phyloP scores from a whole-genome alignment of 2,888 invertebrate genomes.

The Drosophila recens region DNA sequence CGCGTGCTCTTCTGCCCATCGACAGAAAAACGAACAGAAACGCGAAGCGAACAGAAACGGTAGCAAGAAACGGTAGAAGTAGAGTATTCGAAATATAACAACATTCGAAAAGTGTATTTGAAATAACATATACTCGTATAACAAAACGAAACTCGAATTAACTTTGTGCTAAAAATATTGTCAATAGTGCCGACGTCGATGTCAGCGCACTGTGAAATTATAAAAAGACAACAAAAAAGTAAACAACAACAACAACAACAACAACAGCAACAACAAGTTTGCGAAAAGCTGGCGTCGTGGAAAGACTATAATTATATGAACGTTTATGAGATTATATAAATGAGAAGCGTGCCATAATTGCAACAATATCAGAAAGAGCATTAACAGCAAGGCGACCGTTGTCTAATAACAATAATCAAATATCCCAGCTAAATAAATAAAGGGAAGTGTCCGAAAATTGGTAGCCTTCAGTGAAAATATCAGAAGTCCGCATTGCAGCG shows the following conservation, averaged over 20 bases:
- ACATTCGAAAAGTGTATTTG: neutral
- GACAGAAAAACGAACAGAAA: conserved; percentile 12
- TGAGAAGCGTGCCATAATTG: conserved; percentile 72
- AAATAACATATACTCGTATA: conserved; percentile 1
- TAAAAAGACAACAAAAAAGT: conserved; percentile 26
- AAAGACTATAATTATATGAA: conserved; percentile 38
- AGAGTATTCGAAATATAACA: conserved; percentile 15
- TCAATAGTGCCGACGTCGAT: conserved; percentile 30
- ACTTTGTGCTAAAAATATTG: conserved; percentile 34
- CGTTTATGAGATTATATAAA: conserved; percentile 54
- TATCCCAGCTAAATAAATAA: conserved; percentile 58
- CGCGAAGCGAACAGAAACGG: neutral
- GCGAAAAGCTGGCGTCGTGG: neutral
- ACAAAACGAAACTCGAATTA: conserved; percentile 32
- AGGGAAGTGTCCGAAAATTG: conserved; percentile 69
- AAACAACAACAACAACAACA: neutral
- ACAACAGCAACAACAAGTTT: neutral
- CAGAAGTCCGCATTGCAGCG: conserved; percentile 13
- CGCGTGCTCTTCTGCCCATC: conserved; percentile 29
- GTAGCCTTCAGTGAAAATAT: conserved; percentile 30
- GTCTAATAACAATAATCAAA: conserved; percentile 43
- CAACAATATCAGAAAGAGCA: conserved; percentile 24
- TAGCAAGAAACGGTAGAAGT: conserved; percentile 1
- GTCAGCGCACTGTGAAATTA: conserved; percentile 46
- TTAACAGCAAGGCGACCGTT: conserved; percentile 3